A percentile compares a stretch with the other conserved stretches of the same genome.
These are phyloP conservation scores for Microchrysa polita DNA, from an alignment of 2,888 invertebrate genomes.

Conservation along the genomic window DNA sequence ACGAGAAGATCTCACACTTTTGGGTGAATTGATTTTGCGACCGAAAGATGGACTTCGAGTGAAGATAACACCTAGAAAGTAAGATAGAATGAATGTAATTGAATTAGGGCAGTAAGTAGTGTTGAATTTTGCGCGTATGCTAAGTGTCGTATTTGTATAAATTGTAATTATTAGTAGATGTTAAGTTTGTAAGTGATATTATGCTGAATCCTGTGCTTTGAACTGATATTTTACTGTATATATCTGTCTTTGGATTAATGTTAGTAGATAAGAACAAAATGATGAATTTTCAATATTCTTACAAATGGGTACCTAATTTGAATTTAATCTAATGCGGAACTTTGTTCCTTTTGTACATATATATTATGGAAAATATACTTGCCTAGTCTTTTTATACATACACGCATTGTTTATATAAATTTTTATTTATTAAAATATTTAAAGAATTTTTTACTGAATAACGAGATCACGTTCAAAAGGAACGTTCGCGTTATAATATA, in stretches of 20 bases:
- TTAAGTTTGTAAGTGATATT: slow-evolving; percentile 7
- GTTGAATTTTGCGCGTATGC: slow-evolving; percentile 26
- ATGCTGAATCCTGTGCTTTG: slow-evolving; percentile 25
- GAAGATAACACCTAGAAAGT: slow-evolving; percentile 61
- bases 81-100: too few species aligned
- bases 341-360: background rate
- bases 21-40: slow-evolving; percentile 70
- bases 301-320: slow-evolving; percentile 38
- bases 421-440: too few species aligned
- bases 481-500: too few species aligned
- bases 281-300: background rate
- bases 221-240: slow-evolving; percentile 38
- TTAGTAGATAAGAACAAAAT: slow-evolving; percentile 7
- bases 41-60: slow-evolving; percentile 69
- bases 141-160: background rate
- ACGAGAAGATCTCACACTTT: slow-evolving; percentile 67
- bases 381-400: slow-evolving; percentile 16
- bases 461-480: too few species aligned
- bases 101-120: background rate
- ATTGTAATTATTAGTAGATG: background rate
- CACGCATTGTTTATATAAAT: too few species aligned
- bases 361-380: slow-evolving; percentile 18
- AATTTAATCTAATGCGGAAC: background rate
- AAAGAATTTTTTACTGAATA: too few species aligned
- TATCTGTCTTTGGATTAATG: slow-evolving; percentile 7